These are phyloP conservation scores for Gisinianus flammeolus DNA, from an alignment of 2,888 invertebrate genomes.

Conservation along the genomic window DNA sequence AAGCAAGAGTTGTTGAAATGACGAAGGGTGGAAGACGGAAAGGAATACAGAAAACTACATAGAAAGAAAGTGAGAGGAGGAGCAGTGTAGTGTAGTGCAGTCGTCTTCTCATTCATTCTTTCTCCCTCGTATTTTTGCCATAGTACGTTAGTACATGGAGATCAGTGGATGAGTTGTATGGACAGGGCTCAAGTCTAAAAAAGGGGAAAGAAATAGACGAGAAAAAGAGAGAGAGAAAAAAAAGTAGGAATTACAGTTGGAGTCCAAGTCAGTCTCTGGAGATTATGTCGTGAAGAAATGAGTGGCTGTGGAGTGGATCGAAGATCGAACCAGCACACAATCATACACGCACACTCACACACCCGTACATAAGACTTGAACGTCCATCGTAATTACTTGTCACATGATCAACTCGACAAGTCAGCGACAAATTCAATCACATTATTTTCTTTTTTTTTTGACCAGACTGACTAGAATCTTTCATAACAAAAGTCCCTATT, in stretches of 20 bases:
- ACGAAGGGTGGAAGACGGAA: not conserved
- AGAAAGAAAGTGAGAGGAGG: not conserved
- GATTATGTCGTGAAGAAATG: slow-evolving; percentile 11
- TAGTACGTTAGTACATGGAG: no score
- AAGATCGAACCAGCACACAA: not conserved
- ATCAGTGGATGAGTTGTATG: not conserved
- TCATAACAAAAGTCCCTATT: not conserved
- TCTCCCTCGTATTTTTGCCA: no score
- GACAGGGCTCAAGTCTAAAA: not conserved
- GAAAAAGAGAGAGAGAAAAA: slow-evolving; percentile 3
- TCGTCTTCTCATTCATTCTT: not conserved
- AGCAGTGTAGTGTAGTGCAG: no score
- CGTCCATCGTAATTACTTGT: slow-evolving; percentile 8
- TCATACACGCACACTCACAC: no score
- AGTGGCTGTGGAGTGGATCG: not conserved
- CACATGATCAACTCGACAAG: slow-evolving; percentile 14
- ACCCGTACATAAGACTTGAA: not conserved
- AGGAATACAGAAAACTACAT: not conserved
- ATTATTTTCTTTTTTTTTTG: not conserved
- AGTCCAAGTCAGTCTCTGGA: not conserved
- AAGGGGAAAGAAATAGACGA: not conserved
- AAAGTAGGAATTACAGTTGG: not conserved
- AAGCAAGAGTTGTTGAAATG: no score
- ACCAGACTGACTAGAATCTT: not conserved
- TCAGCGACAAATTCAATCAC: slow-evolving; percentile 11